Evolutionary conservation across 2,797 vertebrate species (phyloP).

Genomic region (Orientallactaga sibirica): DNA sequence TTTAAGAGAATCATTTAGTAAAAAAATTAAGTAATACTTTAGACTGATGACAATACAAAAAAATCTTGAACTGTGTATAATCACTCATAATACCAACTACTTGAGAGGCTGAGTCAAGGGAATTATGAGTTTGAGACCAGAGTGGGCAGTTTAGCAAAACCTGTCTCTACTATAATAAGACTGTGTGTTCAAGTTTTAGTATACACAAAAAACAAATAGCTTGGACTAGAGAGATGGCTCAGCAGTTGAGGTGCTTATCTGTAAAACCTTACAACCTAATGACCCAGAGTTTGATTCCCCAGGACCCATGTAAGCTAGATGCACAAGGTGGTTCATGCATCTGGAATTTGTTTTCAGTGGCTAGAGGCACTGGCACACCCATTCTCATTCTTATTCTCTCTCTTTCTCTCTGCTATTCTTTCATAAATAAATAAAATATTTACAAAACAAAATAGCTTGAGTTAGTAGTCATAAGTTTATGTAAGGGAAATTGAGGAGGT

Average conservation of each 20-base stretch:
- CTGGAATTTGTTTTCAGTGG: too few species aligned
- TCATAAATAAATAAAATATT: too few species aligned
- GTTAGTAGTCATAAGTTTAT: constrained; percentile 26
- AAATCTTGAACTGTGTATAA: neutral
- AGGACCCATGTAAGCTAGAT: too few species aligned
- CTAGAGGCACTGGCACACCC: too few species aligned
- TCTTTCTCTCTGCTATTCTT: too few species aligned
- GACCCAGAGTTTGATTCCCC: too few species aligned
- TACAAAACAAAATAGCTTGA: neutral
- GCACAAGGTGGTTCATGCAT: too few species aligned
- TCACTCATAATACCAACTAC: neutral
- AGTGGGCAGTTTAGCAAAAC: neutral
- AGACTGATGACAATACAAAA: constrained; percentile 41
- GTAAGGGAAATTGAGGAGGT: constrained; percentile 31
- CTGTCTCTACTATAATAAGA: neutral
- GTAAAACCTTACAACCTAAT: too few species aligned
- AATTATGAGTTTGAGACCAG: neutral
- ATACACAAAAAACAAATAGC: neutral
- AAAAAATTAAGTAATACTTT: constrained; percentile 65
- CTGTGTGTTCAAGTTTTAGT: neutral
- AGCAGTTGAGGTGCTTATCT: too few species aligned
- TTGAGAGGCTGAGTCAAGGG: neutral
- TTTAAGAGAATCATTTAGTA: neutral
- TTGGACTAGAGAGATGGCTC: too few species aligned
- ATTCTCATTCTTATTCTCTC: too few species aligned